These are phyloP conservation scores for Drosophila anomelani DNA, from an alignment of 2,888 invertebrate species.

Conservation along the genomic window DNA sequence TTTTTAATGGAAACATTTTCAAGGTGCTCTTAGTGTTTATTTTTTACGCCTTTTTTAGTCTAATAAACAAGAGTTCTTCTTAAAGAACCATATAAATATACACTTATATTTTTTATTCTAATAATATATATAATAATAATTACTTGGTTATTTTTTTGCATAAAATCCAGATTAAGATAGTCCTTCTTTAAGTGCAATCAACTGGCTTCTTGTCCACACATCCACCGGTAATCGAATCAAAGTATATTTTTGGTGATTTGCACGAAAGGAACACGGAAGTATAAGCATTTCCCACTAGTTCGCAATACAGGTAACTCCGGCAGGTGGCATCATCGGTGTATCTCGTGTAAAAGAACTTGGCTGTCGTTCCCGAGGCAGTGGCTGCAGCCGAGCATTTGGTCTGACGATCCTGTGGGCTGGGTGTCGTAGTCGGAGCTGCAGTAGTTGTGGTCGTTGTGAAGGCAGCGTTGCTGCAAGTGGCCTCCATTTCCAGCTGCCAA, in stretches of 20 bases:
- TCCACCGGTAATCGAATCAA: neutral
- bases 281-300: neutral
- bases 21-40: neutral
- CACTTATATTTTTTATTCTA: no score
- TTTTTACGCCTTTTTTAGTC: neutral
- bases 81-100: no score
- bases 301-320: conserved; percentile 23
- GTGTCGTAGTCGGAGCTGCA: conserved; percentile 44
- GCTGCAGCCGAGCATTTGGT: neutral
- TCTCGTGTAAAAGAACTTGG: conserved; percentile 13
- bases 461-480: conserved; percentile 32
- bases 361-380: neutral
- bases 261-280: neutral
- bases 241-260: conserved; percentile 7
- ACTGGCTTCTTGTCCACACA: conserved; percentile 17
- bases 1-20: neutral
- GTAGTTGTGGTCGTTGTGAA: conserved; percentile 40
- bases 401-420: neutral
- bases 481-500: neutral
- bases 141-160: neutral
- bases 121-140: no score
- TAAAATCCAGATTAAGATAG: neutral
- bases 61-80: neutral
- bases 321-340: conserved; percentile 14
- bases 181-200: neutral